Conservation (phyloP, 2,113 vertebrate species). For the Larimichthys crocea region DNA sequence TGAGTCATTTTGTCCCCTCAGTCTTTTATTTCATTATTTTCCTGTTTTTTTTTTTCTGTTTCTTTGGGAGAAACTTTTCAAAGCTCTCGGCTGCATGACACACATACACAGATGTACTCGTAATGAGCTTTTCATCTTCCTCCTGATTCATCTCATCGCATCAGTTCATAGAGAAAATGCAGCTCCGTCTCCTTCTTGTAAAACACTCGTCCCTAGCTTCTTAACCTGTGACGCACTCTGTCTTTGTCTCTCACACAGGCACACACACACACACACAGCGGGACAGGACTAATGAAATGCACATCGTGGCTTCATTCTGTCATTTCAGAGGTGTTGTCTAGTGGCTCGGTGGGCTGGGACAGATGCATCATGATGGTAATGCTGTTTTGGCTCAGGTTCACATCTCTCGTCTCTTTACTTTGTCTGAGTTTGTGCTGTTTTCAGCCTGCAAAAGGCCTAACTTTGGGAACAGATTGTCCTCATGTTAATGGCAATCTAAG, state of each 20-base stretch:
- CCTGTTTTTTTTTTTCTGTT: background rate
- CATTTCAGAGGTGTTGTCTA: background rate
- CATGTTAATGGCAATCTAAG: background rate
- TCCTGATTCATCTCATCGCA: constrained; percentile 1
- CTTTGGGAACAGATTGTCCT: no score
- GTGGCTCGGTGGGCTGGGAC: constrained; percentile 8
- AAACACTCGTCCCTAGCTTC: background rate
- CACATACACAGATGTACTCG: background rate
- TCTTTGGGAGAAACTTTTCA: constrained; percentile 4
- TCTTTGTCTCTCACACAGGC: background rate
- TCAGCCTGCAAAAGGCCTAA: background rate
- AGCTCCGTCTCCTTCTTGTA: background rate
- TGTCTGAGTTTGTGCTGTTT: background rate
- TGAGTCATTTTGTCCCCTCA: constrained; percentile 23
- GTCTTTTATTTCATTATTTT: constrained; percentile 11
- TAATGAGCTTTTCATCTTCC: constrained; percentile 3
- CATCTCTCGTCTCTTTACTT: background rate
- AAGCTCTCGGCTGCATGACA: constrained; percentile 15
- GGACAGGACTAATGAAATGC: constrained; percentile 14
- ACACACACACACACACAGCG: background rate
- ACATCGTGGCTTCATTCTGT: constrained; percentile 37
- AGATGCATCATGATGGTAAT: background rate
- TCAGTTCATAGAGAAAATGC: background rate
- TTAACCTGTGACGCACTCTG: constrained; percentile 10
- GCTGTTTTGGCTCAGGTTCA: background rate